Evolutionary conservation across 2,113 vertebrate genomes (phyloP), one percentile per base, ranked within the genome.

Genomic region (Gasterosteus nipponicus): DNA sequence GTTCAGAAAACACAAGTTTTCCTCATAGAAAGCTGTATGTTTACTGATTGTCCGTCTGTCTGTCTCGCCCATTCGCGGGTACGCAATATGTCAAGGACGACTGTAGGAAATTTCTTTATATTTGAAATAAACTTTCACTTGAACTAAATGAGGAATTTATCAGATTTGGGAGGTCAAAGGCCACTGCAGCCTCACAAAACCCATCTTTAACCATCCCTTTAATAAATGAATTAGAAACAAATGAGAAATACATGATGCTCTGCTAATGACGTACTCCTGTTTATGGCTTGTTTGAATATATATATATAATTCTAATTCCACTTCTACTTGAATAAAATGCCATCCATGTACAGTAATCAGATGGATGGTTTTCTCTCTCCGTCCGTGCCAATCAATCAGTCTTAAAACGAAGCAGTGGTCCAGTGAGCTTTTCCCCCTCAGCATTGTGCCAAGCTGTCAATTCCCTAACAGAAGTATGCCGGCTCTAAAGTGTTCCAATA

Each of bases 371-470:
- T 73, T 41, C 56, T 60, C 44, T 44, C 56, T 39, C 69, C 29
- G 26, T 76, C 68, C 9, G 42, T 81, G 84, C 81, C 80, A 85
- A 74, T 86, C 87, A 79, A 63, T 85, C 86, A 72, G 78, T 86
- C 54, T 86, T 19, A 70, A 77, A 81, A 80, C 42, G 66, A 78
- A 87, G 80, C 74, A 7, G 66, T 54, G 19, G 78, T 72, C 83
- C 79, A 80, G 72, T 75, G 77, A 87, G 78, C 58, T 69, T 70
- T 67, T 81, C 75, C 73, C 73, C 75, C 73, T 68, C 64, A 75
- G 62, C 57, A 62, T 75, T 69, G 80, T 81, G 81, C 79, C 82
- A 89, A 90, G 76, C 88, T 92, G 88, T 91, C 87, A 89, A 75
- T 89, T 87, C 70, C 82, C 70, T 81, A 82, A 85, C 75, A 84